Conservation (phyloP, 2,113 vertebrate genomes). For the Steatornis caripensis region DNA sequence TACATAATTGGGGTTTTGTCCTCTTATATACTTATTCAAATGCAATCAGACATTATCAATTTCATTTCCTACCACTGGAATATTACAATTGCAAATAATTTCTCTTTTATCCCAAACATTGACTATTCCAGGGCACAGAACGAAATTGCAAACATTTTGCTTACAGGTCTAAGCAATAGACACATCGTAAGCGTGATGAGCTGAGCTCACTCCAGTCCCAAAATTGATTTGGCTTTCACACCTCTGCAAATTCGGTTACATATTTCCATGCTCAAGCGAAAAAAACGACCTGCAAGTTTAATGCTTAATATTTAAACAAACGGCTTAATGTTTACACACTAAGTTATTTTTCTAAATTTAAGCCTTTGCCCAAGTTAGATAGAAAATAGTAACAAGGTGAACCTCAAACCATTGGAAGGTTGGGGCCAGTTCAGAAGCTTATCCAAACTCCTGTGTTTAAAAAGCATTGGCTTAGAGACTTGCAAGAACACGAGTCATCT, state of each 20-base stretch:
- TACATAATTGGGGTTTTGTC: background rate
- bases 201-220: background rate
- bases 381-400: conserved; percentile 49
- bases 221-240: conserved; percentile 46
- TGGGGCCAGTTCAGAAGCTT: conserved; percentile 22
- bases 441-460: conserved; percentile 17
- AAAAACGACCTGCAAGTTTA: background rate
- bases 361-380: background rate
- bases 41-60: conserved; percentile 4
- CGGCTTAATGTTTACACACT: background rate
- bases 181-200: background rate
- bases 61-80: background rate
- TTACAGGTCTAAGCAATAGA: background rate
- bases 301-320: conserved; percentile 42
- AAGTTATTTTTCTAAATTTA: conserved; percentile 13
- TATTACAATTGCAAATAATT: conserved; percentile 33
- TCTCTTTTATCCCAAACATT: conserved; percentile 33
- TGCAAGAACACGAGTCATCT: conserved; percentile 32
- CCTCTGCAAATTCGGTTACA: conserved; percentile 10
- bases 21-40: conserved; percentile 1
- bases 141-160: conserved; percentile 8
- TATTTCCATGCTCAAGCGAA: conserved; percentile 27
- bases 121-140: background rate
- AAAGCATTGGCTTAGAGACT: background rate
- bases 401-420: conserved; percentile 56